Evolutionary conservation across 2,797 vertebrate species (phyloP).

Genomic region (Melopsittacus undulatus): DNA sequence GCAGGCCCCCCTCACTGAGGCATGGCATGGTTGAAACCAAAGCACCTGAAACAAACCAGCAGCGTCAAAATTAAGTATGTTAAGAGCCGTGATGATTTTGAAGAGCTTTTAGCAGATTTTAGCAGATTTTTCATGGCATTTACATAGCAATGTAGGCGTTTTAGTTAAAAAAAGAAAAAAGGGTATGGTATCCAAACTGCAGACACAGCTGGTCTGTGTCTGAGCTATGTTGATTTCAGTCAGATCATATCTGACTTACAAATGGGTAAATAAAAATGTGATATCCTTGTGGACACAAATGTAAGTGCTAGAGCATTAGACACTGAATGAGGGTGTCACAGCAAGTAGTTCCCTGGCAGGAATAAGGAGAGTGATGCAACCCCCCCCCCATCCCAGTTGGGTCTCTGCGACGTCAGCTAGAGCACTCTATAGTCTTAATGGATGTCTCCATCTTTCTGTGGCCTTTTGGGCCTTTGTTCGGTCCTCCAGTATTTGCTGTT

Average conservation of each 20-base stretch:
- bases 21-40: fast-evolving
- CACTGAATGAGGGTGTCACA: fast-evolving
- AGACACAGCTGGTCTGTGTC: neutral
- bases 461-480: neutral
- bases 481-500: neutral
- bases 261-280: neutral
- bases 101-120: neutral
- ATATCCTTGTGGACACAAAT: neutral
- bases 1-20: neutral
- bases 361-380: neutral
- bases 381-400: fast-evolving
- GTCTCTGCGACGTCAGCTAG: neutral
- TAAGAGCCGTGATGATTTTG: neutral
- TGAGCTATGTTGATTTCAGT: neutral
- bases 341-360: neutral
- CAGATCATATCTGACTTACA: neutral
- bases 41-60: neutral
- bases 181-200: neutral
- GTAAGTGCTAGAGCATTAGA: neutral
- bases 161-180: neutral
- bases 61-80: neutral
- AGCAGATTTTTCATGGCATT: neutral
- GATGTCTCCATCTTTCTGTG: neutral
- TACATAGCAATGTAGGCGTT: neutral
- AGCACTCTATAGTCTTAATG: neutral